phyloP scores from a whole-genome alignment of 2,797 vertebrate genomes.

The Muscicapa striata region DNA sequence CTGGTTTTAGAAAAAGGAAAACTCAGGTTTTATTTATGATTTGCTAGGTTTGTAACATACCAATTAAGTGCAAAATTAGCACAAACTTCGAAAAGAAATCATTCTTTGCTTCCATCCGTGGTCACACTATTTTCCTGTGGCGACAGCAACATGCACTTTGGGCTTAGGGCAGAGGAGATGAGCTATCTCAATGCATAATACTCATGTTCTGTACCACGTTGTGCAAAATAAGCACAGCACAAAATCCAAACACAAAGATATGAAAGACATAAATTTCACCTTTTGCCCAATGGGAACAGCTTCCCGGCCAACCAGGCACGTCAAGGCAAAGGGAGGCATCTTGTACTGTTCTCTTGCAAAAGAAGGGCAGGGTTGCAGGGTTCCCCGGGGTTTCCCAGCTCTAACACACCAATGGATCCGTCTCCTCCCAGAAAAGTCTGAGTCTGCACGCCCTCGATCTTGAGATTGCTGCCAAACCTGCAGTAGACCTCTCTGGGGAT shows the following conservation, averaged over 20 bases:
- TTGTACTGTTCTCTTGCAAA: not conserved
- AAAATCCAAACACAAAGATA: not conserved
- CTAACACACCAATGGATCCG: fast-evolving
- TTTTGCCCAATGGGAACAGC: not conserved
- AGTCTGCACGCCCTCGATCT: not conserved
- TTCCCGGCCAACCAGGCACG: fast-evolving
- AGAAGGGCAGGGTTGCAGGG: not conserved
- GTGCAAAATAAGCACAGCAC: not conserved
- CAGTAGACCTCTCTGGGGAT: not conserved
- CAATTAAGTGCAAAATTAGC: conserved; percentile 24
- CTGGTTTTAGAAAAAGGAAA: conserved; percentile 11
- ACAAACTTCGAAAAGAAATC: not conserved
- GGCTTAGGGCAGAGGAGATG: not conserved
- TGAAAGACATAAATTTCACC: not conserved
- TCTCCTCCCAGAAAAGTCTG: not conserved
- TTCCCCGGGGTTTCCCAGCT: not conserved
- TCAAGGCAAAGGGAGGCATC: not conserved
- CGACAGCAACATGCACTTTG: not conserved
- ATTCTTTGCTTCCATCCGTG: not conserved
- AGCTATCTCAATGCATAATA: not conserved
- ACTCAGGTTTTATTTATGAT: not conserved
- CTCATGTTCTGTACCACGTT: not conserved
- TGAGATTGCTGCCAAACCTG: not conserved
- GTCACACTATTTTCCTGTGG: not conserved
- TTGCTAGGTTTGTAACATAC: not conserved